Conservation (phyloP, 2,113 vertebrate species). For the Marmota monax region DNA sequence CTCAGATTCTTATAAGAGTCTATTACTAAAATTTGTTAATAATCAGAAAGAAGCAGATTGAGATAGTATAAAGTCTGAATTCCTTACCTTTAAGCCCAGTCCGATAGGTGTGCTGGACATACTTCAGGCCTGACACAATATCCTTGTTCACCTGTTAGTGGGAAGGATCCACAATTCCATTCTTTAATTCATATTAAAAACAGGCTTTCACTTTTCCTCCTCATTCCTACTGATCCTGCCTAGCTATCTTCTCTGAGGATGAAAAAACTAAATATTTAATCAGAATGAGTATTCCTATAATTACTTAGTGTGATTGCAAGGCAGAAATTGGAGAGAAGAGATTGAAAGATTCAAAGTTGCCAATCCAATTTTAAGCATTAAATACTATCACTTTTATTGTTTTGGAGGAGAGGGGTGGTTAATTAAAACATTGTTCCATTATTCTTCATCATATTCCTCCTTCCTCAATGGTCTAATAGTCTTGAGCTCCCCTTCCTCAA, state of each 20-base stretch:
- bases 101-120: constrained; percentile 89
- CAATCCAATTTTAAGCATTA: neutral
- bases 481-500: neutral
- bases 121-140: constrained; percentile 91
- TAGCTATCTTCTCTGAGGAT: neutral
- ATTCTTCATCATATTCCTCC: neutral
- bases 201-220: neutral
- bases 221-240: neutral
- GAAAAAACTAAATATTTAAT: neutral
- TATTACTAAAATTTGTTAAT: neutral
- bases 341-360: neutral
- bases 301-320: neutral
- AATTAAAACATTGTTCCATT: neutral
- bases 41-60: neutral
- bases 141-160: constrained; percentile 89
- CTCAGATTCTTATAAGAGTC: neutral
- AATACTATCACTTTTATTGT: neutral
- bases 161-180: neutral
- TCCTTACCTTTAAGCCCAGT: constrained; percentile 90
- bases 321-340: neutral
- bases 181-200: neutral
- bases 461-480: neutral
- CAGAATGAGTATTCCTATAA: neutral
- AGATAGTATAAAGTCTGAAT: too few species aligned
- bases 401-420: fast-evolving